Conservation (phyloP, 2,113 vertebrate species). For the Lota lota region DNA sequence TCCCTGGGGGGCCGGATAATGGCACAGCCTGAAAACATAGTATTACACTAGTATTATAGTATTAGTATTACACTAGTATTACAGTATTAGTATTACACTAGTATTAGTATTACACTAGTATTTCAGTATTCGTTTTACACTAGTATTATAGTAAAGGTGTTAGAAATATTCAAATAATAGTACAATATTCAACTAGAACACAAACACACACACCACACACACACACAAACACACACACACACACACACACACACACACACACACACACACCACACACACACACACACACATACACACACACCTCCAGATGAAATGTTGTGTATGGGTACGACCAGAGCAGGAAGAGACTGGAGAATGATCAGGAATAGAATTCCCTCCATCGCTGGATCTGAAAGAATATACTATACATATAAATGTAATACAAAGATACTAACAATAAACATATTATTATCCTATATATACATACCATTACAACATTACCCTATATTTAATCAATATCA, state of each 20-base stretch:
- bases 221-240: slow-evolving; percentile 22
- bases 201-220: slow-evolving; percentile 27
- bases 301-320: slow-evolving; percentile 78
- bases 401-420: not conserved
- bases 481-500: no score
- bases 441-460: no score
- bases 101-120: no score
- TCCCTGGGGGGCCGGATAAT: slow-evolving; percentile 92
- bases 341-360: slow-evolving; percentile 61
- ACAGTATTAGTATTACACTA: no score
- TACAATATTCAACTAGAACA: not conserved
- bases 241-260: slow-evolving; percentile 28
- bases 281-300: slow-evolving; percentile 49
- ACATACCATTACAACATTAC: no score
- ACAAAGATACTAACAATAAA: no score
- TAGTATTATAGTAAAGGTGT: no score
- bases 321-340: slow-evolving; percentile 67
- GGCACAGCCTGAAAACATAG: slow-evolving; percentile 76
- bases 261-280: slow-evolving; percentile 21
- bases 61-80: no score
- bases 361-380: slow-evolving; percentile 68
- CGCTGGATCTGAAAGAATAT: slow-evolving; percentile 59
- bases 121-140: no score
- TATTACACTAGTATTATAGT: not conserved
- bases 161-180: not conserved